phyloP scores from a whole-genome alignment of 2,888 invertebrate genomes.

The Brachyopa scutellaris region DNA sequence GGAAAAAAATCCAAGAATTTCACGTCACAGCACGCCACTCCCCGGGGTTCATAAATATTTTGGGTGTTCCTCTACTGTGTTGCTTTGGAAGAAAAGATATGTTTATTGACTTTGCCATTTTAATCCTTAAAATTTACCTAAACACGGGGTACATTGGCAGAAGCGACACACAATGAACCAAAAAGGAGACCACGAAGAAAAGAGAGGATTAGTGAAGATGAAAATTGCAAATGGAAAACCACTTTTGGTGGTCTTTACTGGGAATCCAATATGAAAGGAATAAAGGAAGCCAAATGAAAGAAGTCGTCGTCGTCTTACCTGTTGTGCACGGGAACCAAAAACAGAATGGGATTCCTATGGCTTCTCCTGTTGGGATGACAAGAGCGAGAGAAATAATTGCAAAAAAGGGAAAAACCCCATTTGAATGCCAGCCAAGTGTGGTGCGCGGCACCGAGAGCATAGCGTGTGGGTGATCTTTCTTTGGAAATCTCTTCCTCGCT shows the following conservation, averaged over 20 bases:
- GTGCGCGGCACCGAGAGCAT: neutral
- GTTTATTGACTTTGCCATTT: conserved; percentile 67
- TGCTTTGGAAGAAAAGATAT: conserved; percentile 52
- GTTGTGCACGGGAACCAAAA: conserved; percentile 57
- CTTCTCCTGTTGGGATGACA: conserved; percentile 32
- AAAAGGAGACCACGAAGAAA: neutral
- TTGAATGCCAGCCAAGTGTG: conserved; percentile 29
- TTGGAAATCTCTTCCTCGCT: conserved; percentile 24
- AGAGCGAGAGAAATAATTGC: conserved; percentile 53
- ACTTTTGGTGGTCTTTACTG: conserved; percentile 65
- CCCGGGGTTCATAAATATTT: conserved; percentile 29
- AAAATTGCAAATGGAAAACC: conserved; percentile 60
- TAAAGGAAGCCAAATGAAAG: conserved; percentile 22
- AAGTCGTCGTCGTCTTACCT: conserved; percentile 49
- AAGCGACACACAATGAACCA: neutral
- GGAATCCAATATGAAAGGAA: too few relatives aligned
- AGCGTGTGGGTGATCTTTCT: conserved; percentile 43
- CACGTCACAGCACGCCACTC: conserved; percentile 63
- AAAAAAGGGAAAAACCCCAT: conserved; percentile 36
- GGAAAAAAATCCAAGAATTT: conserved; percentile 58
- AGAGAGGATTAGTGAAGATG: conserved; percentile 40
- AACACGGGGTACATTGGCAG: conserved; percentile 40
- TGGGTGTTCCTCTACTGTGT: conserved; percentile 28
- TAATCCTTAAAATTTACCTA: conserved; percentile 71
- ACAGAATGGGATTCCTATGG: conserved; percentile 51